Evolutionary conservation across 53 echinoderm and acorn worm species (phyloP).

Genomic region (Zoroaster sp.): DNA sequence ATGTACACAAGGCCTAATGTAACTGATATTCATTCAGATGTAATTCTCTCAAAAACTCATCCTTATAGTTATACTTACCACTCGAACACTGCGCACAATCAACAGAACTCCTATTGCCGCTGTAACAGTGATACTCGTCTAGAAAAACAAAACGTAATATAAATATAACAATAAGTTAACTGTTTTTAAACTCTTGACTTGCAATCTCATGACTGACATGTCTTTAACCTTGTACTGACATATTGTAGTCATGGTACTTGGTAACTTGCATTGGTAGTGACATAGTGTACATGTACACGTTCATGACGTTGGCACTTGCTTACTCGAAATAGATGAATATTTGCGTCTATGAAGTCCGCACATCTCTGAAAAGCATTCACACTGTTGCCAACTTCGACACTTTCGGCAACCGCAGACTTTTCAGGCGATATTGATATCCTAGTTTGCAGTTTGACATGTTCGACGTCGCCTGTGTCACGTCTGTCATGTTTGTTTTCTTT

Average conservation of each 20-base stretch:
- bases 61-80: background rate
- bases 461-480: background rate
- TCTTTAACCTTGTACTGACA: too few species aligned
- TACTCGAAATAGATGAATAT: conserved; percentile 25
- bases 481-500: background rate
- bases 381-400: background rate
- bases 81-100: conserved; percentile 6
- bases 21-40: background rate
- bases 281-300: too few species aligned
- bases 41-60: background rate
- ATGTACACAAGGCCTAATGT: too few species aligned
- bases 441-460: background rate
- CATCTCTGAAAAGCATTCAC: conserved; percentile 12
- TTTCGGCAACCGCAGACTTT: background rate
- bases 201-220: too few species aligned
- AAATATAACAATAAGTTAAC: background rate
- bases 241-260: too few species aligned
- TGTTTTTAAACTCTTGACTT: background rate
- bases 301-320: too few species aligned
- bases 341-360: conserved; percentile 25
- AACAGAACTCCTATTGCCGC: conserved; percentile 15
- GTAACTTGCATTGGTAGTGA: too few species aligned
- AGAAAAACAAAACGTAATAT: background rate
- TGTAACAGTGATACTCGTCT: conserved; percentile 17
- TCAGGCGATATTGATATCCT: background rate